Percentiles rank a stretch among this genome's conserved stretches.
Conservation (phyloP, 2,888 invertebrate species). For the Lasioglossum figueresi region DNA sequence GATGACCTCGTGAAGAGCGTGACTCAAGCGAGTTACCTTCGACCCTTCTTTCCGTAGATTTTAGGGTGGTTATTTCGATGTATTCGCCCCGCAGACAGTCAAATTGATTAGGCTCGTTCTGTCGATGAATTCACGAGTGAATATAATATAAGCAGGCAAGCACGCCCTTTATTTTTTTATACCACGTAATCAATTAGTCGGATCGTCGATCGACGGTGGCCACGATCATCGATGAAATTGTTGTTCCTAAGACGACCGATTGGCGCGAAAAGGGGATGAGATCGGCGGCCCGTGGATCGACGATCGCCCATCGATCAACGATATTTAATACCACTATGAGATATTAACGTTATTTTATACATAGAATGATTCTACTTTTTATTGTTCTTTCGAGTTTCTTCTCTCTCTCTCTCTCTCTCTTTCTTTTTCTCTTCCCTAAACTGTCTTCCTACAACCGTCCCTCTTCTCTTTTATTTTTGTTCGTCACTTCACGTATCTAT, state of each 20-base stretch:
- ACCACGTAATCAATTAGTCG: constrained; percentile 38
- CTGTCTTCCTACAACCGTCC: background rate
- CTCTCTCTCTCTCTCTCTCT: too few species aligned
- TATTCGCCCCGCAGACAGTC: background rate
- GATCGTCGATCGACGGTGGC: constrained; percentile 49
- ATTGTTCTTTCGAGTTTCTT: constrained; percentile 28
- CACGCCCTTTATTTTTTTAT: constrained; percentile 54
- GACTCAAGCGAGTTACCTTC: background rate
- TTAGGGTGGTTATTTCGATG: background rate
- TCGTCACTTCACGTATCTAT: constrained; percentile 41
- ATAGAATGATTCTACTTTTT: constrained; percentile 35
- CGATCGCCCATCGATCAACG: constrained; percentile 54
- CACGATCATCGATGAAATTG: constrained; percentile 64
- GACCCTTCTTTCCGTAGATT: background rate
- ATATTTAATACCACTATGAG: constrained; percentile 70
- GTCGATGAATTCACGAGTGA: constrained; percentile 48
- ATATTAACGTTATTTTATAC: constrained; percentile 66
- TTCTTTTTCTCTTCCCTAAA: background rate
- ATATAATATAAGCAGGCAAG: constrained; percentile 38
- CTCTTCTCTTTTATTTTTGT: background rate
- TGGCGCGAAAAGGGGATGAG: constrained; percentile 16
- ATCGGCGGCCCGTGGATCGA: constrained; percentile 31
- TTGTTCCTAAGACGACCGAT: constrained; percentile 72
- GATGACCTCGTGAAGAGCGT: background rate
- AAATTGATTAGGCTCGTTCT: background rate